Evolutionary conservation across 2,797 vertebrate genomes (phyloP).

Genomic region (Sardinella longiceps): DNA sequence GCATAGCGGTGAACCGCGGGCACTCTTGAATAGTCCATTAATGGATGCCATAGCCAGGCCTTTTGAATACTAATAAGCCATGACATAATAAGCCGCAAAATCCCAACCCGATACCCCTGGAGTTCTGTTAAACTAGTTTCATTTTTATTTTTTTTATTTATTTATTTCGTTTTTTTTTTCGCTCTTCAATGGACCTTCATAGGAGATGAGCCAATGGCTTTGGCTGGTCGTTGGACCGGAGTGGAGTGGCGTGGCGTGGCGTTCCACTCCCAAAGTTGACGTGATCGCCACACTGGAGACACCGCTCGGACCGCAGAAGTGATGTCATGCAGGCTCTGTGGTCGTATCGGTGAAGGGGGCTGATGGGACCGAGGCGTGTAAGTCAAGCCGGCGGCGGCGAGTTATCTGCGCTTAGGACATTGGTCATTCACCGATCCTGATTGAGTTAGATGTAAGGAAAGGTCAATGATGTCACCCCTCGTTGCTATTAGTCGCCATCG

Average conservation of each 20-base stretch:
- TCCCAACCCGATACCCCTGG: slow-evolving; percentile 69
- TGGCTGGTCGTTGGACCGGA: slow-evolving; percentile 55
- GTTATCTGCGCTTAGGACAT: slow-evolving; percentile 57
- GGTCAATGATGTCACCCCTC: slow-evolving; percentile 57
- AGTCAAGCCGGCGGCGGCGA: slow-evolving; percentile 51
- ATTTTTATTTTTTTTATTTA: slow-evolving; percentile 60
- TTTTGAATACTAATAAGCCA: slow-evolving; percentile 77
- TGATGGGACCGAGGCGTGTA: slow-evolving; percentile 38
- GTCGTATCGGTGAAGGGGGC: slow-evolving; percentile 34
- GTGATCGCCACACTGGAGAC: slow-evolving; percentile 59
- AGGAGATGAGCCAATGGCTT: slow-evolving; percentile 64
- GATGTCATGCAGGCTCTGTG: slow-evolving; percentile 63
- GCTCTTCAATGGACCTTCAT: slow-evolving; percentile 56
- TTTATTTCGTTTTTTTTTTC: no score
- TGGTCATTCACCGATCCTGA: slow-evolving; percentile 46
- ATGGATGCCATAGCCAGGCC: slow-evolving; percentile 69
- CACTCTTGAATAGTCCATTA: slow-evolving; percentile 61
- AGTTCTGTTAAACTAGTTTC: slow-evolving; percentile 71
- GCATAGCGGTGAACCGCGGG: slow-evolving; percentile 57
- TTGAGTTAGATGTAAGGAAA: slow-evolving; percentile 68
- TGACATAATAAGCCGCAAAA: slow-evolving; percentile 75
- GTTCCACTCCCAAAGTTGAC: slow-evolving; percentile 47
- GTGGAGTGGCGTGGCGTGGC: slow-evolving; percentile 65
- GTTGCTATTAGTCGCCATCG: slow-evolving; percentile 50
- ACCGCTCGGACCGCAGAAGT: slow-evolving; percentile 57